Evolutionary conservation across 1,140 invertebrate genomes (phyloP), one percentile per base, ranked within the genome.

Genomic region (Zaprionus vittiger): DNA sequence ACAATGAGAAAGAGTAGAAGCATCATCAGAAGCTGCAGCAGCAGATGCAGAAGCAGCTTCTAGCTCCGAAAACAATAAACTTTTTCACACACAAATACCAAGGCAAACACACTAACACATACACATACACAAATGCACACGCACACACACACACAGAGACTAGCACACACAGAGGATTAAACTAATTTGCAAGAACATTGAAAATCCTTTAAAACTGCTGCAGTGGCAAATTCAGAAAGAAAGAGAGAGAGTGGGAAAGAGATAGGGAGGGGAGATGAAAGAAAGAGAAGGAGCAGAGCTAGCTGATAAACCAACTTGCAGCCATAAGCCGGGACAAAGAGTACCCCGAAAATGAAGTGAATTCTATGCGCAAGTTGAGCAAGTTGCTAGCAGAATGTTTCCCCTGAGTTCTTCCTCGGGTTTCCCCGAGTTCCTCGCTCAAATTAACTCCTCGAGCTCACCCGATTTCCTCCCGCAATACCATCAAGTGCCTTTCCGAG

Each of bases 151-250:
- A 34, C 62, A 49, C 63, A 55, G 22, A 60, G n/a, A 65, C 15
- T 26, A 41, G 55, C 55, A 57, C 56, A 65, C 41, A 63, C 73
- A 59, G 59, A 49, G 84, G 62, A 74, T 77, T 86, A 81, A 89
- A 87, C 84, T 87, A 89, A 87, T 87, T 89, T 83, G 78, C 66
- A 77, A 83, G 80, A 81, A 83, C 78, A 87, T 87, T 83, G 84
- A 89, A 87, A 83, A 79, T 83, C 69, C 78, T 74, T 77, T 81
- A 83, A 87, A 81, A 83, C 66, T 79, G 77, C 77, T 74, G 61
- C 56, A 64, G 17, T 28, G 44, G 38, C 24, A 26, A 63, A 60
- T 52, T 17, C 57, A n/a, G 26, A 12, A n/a, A 61, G 49, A 12
- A 9, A 38, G 15, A 57, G 49, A n/a, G 9, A 47, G 22, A 56